phyloP scores from a whole-genome alignment of 2,113 vertebrate genomes.

The Bufo gargarizans region DNA sequence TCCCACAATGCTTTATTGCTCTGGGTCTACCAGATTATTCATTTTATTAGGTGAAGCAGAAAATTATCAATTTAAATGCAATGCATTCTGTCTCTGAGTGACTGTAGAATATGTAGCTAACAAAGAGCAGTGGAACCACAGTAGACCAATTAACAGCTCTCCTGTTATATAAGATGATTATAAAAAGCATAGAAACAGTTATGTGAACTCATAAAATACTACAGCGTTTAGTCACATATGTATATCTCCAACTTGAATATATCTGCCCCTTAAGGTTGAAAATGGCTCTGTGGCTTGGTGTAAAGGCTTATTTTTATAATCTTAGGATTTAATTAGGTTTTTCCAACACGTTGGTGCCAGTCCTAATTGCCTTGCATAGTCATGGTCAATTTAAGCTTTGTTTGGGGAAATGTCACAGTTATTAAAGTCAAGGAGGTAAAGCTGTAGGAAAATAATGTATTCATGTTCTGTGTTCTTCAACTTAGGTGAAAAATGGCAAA shows the following conservation, averaged over 20 bases:
- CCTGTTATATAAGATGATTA: conserved; percentile 17
- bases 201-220: conserved; percentile 49
- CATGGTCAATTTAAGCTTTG: conserved; percentile 11
- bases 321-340: conserved; percentile 22
- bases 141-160: conserved; percentile 52
- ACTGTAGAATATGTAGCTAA: conserved; percentile 56
- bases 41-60: conserved; percentile 36
- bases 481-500: conserved; percentile 89
- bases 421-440: neutral
- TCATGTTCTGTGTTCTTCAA: neutral
- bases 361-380: conserved; percentile 22
- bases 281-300: conserved; percentile 5
- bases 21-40: conserved; percentile 22
- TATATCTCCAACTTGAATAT: conserved; percentile 15
- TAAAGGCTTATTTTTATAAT: conserved; percentile 22
- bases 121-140: conserved; percentile 59
- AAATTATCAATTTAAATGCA: conserved; percentile 31
- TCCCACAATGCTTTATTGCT: conserved; percentile 4
- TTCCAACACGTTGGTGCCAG: conserved; percentile 32
- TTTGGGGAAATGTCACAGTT: neutral
- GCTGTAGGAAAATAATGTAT: neutral
- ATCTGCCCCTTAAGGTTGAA: conserved; percentile 22
- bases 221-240: conserved; percentile 23
- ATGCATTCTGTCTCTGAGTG: conserved; percentile 55
- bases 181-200: conserved; percentile 56